Evolutionary conservation across 2,888 invertebrate genomes (phyloP), one percentile per base, ranked within the genome.

Genomic region (Mylabris sibirica): DNA sequence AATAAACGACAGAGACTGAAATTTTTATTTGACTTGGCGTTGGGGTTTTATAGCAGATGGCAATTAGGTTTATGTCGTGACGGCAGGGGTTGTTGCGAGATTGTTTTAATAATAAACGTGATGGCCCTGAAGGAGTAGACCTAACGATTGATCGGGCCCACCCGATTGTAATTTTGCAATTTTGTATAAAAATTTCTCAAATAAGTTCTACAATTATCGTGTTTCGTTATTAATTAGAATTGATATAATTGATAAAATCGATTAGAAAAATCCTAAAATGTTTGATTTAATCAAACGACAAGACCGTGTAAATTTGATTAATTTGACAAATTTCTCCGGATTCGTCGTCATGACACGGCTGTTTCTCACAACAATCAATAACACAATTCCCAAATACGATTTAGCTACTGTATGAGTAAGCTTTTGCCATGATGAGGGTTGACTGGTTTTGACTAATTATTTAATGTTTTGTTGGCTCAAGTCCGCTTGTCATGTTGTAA

Each of bases 311-410:
- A 68, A 64, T 59, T 64, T 69, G 69, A 74, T 74, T 70, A 72
- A 70, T 74, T 69, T 70, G 72, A 67, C 72, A 72, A 70, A 65
- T 68, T 74, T 71, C 49, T 71, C 41, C 61, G 64, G 67, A 66
- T 71, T 72, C 66, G 65, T 34, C 59, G 70, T 41, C 53, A 68
- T 71, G 71, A 68, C 68, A 64, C 64, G 68, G 72, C 68, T 65
- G 70, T 73, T 73, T 73, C 73, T 74, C 71, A 66, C 67, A 71
- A 67, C 70, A 75, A 72, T 75, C 74, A 73, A 75, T 75, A 72
- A 70, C 66, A 38, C 34, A 59, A 30, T 49, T 61, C 35, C 49
- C 63, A 62, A 62, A 65, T 59, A 68, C 59, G 68, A 69, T 63
- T 65, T 69, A 67, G 70, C 70, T 68, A 65, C 63, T 72, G 68